phyloP scores from a whole-genome alignment of 2,113 vertebrate species.

The Tachysurus fulvidraco region DNA sequence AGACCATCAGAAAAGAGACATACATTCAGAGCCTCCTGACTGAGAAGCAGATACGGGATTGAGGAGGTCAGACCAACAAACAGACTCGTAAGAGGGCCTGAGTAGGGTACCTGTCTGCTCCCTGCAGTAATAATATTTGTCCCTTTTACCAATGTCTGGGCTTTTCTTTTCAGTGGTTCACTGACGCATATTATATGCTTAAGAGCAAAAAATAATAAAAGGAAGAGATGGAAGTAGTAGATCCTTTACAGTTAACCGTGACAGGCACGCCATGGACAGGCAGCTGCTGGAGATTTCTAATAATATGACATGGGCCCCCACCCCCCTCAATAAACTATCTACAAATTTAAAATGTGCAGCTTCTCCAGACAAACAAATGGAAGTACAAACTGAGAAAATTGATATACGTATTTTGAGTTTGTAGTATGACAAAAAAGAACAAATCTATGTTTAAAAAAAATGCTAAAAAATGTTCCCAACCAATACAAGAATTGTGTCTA shows the following conservation, averaged over 20 bases:
- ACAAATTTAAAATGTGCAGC: conserved; percentile 55
- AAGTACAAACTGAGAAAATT: conserved; percentile 42
- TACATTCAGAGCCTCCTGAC: conserved; percentile 91
- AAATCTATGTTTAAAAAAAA: conserved; percentile 57
- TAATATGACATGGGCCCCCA: conserved; percentile 75
- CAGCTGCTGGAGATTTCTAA: conserved; percentile 90
- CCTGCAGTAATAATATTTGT: conserved; percentile 85
- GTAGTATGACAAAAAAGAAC: conserved; percentile 61
- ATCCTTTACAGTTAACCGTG: conserved; percentile 88
- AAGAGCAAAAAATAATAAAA: conserved; percentile 80
- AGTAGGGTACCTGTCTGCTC: conserved; percentile 78
- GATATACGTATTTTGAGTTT: conserved; percentile 72
- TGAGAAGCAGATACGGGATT: conserved; percentile 83
- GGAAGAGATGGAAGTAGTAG: conserved; percentile 83
- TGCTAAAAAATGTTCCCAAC: conserved; percentile 31
- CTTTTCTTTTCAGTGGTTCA: conserved; percentile 82
- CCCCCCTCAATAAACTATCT: conserved; percentile 59
- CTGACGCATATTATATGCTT: conserved; percentile 88
- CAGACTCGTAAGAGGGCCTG: conserved; percentile 68
- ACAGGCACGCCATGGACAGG: conserved; percentile 79
- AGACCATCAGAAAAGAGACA: conserved; percentile 95
- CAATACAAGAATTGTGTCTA: too few species aligned
- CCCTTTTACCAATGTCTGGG: conserved; percentile 84
- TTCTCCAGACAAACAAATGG: conserved; percentile 31
- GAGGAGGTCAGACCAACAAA: conserved; percentile 73